Base-by-base conservation (phyloP, 2,797 vertebrate genomes). In the Graptemys geographica region DNA sequence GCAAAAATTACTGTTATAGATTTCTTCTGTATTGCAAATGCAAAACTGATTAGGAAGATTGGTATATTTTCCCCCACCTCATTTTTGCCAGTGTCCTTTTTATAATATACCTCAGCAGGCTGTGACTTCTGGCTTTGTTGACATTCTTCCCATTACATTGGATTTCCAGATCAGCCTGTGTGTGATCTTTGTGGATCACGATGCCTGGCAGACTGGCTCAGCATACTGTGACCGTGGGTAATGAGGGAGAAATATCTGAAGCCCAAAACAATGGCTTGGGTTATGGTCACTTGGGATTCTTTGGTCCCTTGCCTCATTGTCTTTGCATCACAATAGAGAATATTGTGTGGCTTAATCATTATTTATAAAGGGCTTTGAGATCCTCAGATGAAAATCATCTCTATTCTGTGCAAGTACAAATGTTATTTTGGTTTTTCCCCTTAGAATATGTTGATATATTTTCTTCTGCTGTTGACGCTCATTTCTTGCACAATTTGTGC, bases 261-360 rank as follows among this genome's bases (percentile, higher is more conserved):
- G 23, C 49, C 21, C 1, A 0, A 31, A 37, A n/a, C 41, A 33
- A 11, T 3, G 62, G 7, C 37, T 11, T 23, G 4, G 37, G 1
- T 16, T 33, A 53, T 44, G 83, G 49, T 76, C 49, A 1, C 80
- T 56, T 8, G 10, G 2, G 49, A 12, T 28, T 41, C 53, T 80
- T 76, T 19, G 5, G 18, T 27, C 62, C 53, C 4, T 56, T 56
- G 23, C 44, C 55, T 76, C 5, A 0, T 83, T 56, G 19, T 44
- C 62, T 1, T 0, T 28, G 37, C 51, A 1, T 81, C 7, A 0
- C 28, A 65, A 44, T 2, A 23, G 55, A 56, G 65, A n/a, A 8
- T 25, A 83, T 21, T 0, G 2, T 27, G 80, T 0, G 1, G 55
- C 19, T 56, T 5, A 74, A 25, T 13, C 27, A 31, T 78, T 78